These are phyloP conservation scores for Ennomos quercinarius DNA, from an alignment of 2,888 invertebrate genomes.

Conservation along the genomic window DNA sequence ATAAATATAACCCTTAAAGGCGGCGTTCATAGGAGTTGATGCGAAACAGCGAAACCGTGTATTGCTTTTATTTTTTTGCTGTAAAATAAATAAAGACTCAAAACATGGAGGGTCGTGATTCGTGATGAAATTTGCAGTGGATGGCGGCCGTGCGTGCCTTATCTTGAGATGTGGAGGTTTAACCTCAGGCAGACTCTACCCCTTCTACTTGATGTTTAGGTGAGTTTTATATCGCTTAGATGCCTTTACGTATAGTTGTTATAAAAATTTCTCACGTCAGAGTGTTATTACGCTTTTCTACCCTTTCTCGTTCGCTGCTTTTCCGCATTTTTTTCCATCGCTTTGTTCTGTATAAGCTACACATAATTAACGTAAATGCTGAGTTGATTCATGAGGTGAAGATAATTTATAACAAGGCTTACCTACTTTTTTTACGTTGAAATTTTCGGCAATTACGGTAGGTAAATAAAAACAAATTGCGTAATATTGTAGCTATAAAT, in stretches of 20 bases:
- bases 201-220: constrained; percentile 41
- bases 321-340: constrained; percentile 5
- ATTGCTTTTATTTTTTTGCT: constrained; percentile 53
- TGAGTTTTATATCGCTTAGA: constrained; percentile 33
- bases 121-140: constrained; percentile 64
- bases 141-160: constrained; percentile 76
- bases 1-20: constrained; percentile 1
- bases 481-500: constrained; percentile 41
- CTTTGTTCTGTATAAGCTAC: constrained; percentile 7
- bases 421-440: constrained; percentile 28
- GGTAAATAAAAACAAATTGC: constrained; percentile 38
- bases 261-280: too few relatives aligned
- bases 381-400: constrained; percentile 24
- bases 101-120: constrained; percentile 59
- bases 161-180: constrained; percentile 65
- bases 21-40: constrained; percentile 2
- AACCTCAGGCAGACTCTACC: constrained; percentile 50
- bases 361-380: constrained; percentile 8
- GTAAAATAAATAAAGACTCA: constrained; percentile 63
- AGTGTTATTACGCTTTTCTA: not conserved
- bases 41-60: constrained; percentile 29
- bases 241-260: constrained; percentile 14
- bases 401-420: constrained; percentile 19
- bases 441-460: constrained; percentile 34
- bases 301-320: constrained; percentile 10